Base-by-base conservation (phyloP, 1,140 invertebrate genomes). In the Teleopsis dalmanni region DNA sequence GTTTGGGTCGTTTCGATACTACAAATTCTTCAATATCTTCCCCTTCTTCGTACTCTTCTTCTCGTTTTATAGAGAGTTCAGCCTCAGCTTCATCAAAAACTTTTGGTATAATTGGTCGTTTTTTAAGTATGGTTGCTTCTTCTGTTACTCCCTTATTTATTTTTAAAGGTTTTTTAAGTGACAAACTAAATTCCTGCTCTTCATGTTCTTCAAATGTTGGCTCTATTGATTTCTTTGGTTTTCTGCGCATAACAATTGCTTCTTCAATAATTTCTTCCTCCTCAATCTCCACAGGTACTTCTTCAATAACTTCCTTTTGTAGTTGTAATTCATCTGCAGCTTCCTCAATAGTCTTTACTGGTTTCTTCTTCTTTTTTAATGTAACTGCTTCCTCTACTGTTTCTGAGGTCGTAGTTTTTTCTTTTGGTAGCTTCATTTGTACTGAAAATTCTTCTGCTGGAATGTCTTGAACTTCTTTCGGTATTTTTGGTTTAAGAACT, bases 321-420 rank as follows among this genome's bases (percentile, higher is more conserved):
- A 77, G 67, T 4, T 72, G 71, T 4, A 80, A 40, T 36, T 77
- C 73, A 52, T 74, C 72, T 4, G 68, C 67, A 40, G 63, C 69
- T 58, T 75, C 74, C 52, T 68, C 65, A 1, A 44, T 13, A 6
- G 53, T 47, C 16, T 61, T 69, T 5, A 57, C 54, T 4, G 69
- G 69, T 47, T 67, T 74, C 49, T 72, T 73, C 47, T 72, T 68
- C 29, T 64, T 65, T 34, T 69, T 69, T 0, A 65, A 47, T 23
- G 60, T 56, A 5, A 65, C 58, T 13, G 60, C 61, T 40, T 63
- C 54, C 7, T 68, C 54, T 9, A 59, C 56, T 11, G 65, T 58
- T 55, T 67, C 65, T 25, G 63, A 56, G 3, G 64, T 53, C 1
- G 58, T 26, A 37, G 46, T 52, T 29, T 61, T 57, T 36, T 65